A percentile compares a stretch with the other conserved stretches of the same genome.
These are phyloP conservation scores for Ommatoiulus sabulosus DNA, from an alignment of 2,888 invertebrate species.

Conservation along the genomic window DNA sequence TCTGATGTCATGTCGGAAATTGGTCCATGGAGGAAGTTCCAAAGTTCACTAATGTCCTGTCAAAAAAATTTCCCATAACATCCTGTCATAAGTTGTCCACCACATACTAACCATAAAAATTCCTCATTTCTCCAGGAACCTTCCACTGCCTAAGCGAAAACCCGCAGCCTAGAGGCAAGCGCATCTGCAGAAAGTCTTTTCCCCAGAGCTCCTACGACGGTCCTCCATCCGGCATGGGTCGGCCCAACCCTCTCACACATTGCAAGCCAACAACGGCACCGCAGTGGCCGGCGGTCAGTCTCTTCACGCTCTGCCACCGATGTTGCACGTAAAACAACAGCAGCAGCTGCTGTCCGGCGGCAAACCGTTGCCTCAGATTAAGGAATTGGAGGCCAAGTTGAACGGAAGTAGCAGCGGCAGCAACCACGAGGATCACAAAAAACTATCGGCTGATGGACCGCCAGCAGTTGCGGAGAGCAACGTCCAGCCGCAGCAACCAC, in stretches of 20 bases:
- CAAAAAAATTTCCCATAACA: too few species aligned
- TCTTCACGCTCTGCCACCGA: neutral
- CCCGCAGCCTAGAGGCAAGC: slow-evolving; percentile 72
- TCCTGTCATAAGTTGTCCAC: too few species aligned
- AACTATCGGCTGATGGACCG: neutral
- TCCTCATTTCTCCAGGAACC: slow-evolving; percentile 83
- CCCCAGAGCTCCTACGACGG: slow-evolving; percentile 64
- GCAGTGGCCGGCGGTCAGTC: neutral
- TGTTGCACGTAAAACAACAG: neutral
- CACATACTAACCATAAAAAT: too few species aligned
- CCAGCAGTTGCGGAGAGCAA: neutral
- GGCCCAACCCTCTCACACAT: slow-evolving; percentile 44
- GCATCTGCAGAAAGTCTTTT: slow-evolving; percentile 76
- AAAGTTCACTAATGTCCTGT: too few species aligned
- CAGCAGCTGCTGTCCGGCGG: neutral
- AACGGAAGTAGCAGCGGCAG: too few species aligned
- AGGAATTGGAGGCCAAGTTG: neutral
- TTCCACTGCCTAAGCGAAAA: slow-evolving; percentile 84
- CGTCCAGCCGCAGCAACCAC: neutral
- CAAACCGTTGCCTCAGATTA: neutral
- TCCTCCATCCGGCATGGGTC: slow-evolving; percentile 48
- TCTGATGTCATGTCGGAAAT: too few species aligned
- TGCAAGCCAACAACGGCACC: slow-evolving; percentile 22
- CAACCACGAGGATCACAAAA: neutral
- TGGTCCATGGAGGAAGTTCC: too few species aligned